Evolutionary conservation across 2,888 invertebrate species (phyloP), one percentile per base, ranked within the genome.

Genomic region (Colostygia pectinataria): DNA sequence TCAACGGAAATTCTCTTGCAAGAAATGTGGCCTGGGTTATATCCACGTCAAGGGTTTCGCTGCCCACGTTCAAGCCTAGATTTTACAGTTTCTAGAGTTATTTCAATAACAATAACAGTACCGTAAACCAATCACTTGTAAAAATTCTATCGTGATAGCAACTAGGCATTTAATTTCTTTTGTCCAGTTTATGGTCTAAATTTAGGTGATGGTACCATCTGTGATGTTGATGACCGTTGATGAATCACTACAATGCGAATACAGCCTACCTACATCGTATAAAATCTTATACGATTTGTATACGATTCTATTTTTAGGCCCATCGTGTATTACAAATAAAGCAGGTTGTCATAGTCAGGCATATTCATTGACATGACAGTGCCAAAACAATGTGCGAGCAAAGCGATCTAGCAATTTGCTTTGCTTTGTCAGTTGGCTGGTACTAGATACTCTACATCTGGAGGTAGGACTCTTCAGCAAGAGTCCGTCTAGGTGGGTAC

Each of bases 221-320:
- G 43, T 25, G 36, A 33, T 41, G 44, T 51, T 37, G 51, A 37
- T 45, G 44, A 31, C 50, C 36, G 41, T 37, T 34, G 46, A 50
- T 72, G 71, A 70, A 59, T 71, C 71, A 71, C 50, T 43, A 53
- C 59, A 58, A 51, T 45, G 32, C 24, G 23, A 20, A 51, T 39
- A 41, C 48, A 42, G 38, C 37, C 57, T 45, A 53, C 37, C 57
- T 45, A 53, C 49, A 55, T 50, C 48, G 55, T 63, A 59, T 61
- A 58, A 58, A 61, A 68, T 63, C 60, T 66, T 68, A 65, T 65
- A 61, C 61, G 63, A 65, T 63, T 66, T 2, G 15, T 2, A 1
- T 20, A 20, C n/a, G n/a, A n/a, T n/a, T n/a, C 73, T 73, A 73
- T 73, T 73, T 73, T 65, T 65, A 18, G 68, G 63, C 46, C 31